Evolutionary conservation across 1,140 invertebrate species (phyloP), one percentile per base, ranked within the genome.

Genomic region (Drosophila quadrilineata): DNA sequence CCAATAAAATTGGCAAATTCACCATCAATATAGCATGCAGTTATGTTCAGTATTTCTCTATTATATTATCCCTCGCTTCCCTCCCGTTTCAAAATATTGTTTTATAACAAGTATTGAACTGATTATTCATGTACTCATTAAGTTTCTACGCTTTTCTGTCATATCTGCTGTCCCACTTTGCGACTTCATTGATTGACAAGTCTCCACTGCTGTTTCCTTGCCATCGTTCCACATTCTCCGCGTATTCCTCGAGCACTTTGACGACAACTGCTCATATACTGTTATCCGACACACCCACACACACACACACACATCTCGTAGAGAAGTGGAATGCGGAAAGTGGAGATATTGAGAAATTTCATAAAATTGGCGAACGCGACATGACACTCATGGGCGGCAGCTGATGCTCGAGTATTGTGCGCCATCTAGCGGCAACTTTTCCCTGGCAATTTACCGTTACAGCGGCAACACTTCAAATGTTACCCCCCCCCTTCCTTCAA

Each of bases 391-490:
- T n/a, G n/a, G n/a, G 33, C 28, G 35, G 33, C 63, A 59, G 63
- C 63, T 66, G 54, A 45, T 59, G 56, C 46, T 46, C n/a, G n/a
- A 46, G 56, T 60, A 59, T 50, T 50, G 53, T 59, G 40, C 74
- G 72, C 75, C 73, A 64, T 75, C 60, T 58, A 77, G 40, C 49
- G 72, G 35, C 38, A 63, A 74, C 75, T 69, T 72, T 64, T 69
- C 52, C 46, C 41, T 82, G 56, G n/a, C 68, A 76, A 70, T 73
- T 84, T 84, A 82, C 64, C 65, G 53, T 70, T 64, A 63, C 69
- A 64, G 54, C 46, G 59, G 40, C 28, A 56, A 66, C 64, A 65
- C 64, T 82, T 62, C 75, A 82, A 76, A 52, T 66, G 68, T 63
- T 52, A 31, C 41, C 38, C 43, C 33, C 36, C 6, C 35, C 59